phyloP scores from a whole-genome alignment of 2,888 invertebrate genomes.

The Nomada fucata region DNA sequence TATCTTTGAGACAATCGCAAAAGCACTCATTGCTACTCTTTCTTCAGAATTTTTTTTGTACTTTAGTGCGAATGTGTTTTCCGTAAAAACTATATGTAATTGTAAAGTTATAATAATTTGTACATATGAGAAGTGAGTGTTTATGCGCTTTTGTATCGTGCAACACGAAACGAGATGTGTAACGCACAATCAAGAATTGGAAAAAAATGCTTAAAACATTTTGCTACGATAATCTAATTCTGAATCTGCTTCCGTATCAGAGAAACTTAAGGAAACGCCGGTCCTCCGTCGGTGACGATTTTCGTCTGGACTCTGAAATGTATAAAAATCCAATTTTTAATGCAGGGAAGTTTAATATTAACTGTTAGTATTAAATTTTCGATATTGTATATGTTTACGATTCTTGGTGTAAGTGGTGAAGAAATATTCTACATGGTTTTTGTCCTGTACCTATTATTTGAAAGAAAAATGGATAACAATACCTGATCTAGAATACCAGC shows the following conservation, averaged over 20 bases:
- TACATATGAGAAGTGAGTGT: slow-evolving; percentile 48
- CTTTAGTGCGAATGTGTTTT: slow-evolving; percentile 62
- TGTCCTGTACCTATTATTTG: not conserved
- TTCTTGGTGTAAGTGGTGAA: not conserved
- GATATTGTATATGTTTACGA: not conserved
- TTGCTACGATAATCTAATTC: slow-evolving; percentile 85
- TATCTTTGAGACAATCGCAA: slow-evolving; percentile 39
- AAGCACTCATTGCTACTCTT: slow-evolving; percentile 42
- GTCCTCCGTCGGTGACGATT: slow-evolving; percentile 87
- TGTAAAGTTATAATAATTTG: slow-evolving; percentile 54
- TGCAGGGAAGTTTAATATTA: not conserved
- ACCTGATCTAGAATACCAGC: slow-evolving; percentile 86
- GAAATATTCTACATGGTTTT: not conserved
- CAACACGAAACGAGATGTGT: slow-evolving; percentile 4
- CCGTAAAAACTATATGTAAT: slow-evolving; percentile 38
- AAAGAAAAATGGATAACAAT: slow-evolving; percentile 59
- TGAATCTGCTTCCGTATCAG: slow-evolving; percentile 93
- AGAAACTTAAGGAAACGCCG: slow-evolving; percentile 92
- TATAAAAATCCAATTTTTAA: not conserved
- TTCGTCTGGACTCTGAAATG: slow-evolving; percentile 85
- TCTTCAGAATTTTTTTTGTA: slow-evolving; percentile 66
- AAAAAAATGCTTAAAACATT: slow-evolving; percentile 74
- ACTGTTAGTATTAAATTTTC: not conserved
- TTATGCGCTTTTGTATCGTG: slow-evolving; percentile 37
- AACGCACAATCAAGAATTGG: slow-evolving; percentile 30